A percentile compares a stretch with the other conserved stretches of the same genome.
Conservation (phyloP, 2,888 invertebrate genomes). For the Escarpia spicata region DNA sequence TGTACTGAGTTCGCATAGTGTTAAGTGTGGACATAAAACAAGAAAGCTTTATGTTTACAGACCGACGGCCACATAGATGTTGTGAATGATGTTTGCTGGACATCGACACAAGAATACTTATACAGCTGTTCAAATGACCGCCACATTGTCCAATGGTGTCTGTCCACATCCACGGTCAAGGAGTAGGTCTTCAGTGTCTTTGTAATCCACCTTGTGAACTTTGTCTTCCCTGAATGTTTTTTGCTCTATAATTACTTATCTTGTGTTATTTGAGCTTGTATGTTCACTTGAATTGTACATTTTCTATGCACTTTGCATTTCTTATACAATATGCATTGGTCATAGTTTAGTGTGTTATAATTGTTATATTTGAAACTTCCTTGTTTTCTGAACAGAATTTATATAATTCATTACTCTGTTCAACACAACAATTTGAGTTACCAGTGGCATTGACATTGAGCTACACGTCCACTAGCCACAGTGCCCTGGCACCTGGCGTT, state of each 20-base stretch:
- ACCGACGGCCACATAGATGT: slow-evolving; percentile 69
- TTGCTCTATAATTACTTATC: too few relatives aligned
- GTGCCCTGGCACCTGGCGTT: too few relatives aligned
- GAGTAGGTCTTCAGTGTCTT: slow-evolving; percentile 28
- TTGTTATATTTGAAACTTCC: neutral
- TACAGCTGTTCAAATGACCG: slow-evolving; percentile 73
- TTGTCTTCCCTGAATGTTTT: neutral
- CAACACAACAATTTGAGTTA: neutral
- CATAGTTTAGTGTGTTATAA: neutral
- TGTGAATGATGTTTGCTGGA: slow-evolving; percentile 74
- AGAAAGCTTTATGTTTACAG: slow-evolving; percentile 52
- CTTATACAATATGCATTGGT: neutral
- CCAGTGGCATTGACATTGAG: too few relatives aligned
- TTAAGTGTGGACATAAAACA: too few relatives aligned
- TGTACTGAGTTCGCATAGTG: neutral
- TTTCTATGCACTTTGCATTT: neutral
- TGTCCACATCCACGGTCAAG: slow-evolving; percentile 32
- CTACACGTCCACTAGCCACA: too few relatives aligned
- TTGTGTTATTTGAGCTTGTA: neutral
- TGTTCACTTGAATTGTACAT: neutral
- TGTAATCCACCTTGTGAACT: neutral
- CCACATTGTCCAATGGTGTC: slow-evolving; percentile 65
- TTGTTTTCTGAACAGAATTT: neutral
- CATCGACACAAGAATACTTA: slow-evolving; percentile 65
- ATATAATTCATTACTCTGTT: neutral